Conservation (phyloP, 2,888 invertebrate genomes). For the Steinernema hermaphroditum region DNA sequence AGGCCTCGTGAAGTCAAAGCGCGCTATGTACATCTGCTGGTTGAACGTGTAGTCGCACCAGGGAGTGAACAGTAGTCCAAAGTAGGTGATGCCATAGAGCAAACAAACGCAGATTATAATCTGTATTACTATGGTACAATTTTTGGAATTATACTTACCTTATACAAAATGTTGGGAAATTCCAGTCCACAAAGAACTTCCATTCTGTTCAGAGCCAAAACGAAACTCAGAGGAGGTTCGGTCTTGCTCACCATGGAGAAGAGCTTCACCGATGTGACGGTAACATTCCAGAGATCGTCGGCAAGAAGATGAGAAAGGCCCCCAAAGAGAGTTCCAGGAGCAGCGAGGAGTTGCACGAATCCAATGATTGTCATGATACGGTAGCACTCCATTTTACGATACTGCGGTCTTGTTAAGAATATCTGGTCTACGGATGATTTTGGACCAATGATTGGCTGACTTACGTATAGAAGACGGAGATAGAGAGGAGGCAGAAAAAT, state of each 20-base stretch:
- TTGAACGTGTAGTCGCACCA: too few species aligned
- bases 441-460: not conserved
- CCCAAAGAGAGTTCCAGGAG: not conserved
- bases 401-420: not conserved
- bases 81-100: too few species aligned
- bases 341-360: not conserved
- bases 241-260: not conserved
- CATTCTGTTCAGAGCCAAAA: not conserved
- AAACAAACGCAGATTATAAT: too few species aligned
- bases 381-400: not conserved
- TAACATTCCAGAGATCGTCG: not conserved
- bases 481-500: not conserved
- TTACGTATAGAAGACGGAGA: not conserved
- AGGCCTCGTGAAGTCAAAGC: too few species aligned
- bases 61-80: too few species aligned
- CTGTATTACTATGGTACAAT: too few species aligned
- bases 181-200: not conserved
- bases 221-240: not conserved
- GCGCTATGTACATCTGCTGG: too few species aligned
- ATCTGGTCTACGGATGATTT: not conserved
- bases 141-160: not conserved
- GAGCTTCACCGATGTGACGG: not conserved
- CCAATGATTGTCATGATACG: not conserved
- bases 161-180: not conserved
- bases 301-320: not conserved